These are phyloP conservation scores for Neolamprologus variostigma DNA, from an alignment of 2,113 vertebrate species.

Conservation along the genomic window DNA sequence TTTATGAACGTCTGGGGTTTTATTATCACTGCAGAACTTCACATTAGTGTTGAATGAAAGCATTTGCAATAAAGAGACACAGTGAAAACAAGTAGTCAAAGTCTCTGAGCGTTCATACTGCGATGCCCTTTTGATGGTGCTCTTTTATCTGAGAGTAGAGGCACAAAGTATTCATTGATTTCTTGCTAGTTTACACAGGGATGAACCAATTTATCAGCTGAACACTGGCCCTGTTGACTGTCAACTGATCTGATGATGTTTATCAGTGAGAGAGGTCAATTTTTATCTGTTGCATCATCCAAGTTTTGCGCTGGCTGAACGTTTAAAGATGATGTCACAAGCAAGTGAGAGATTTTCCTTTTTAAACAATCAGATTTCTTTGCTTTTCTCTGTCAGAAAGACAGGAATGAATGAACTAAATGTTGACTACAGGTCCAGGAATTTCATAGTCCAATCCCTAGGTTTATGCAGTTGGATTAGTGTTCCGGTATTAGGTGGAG, in stretches of 20 bases:
- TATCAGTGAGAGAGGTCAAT: background rate
- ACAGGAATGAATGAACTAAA: background rate
- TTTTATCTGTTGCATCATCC: background rate
- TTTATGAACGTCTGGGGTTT: background rate
- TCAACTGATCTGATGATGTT: background rate
- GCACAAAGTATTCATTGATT: background rate
- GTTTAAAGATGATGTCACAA: background rate
- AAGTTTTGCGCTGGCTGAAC: background rate
- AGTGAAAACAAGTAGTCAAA: background rate
- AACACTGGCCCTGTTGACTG: background rate
- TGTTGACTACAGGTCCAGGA: background rate
- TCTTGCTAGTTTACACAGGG: background rate
- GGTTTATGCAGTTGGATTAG: background rate
- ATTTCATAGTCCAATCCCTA: background rate
- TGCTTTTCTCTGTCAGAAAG: background rate
- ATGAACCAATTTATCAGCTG: background rate
- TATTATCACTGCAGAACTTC: background rate
- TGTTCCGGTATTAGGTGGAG: background rate
- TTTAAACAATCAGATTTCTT: background rate
- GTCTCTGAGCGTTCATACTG: background rate
- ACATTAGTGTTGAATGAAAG: background rate
- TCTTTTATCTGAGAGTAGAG: background rate
- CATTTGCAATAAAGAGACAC: conserved; percentile 1
- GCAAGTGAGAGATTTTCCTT: background rate
- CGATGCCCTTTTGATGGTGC: background rate